Base-by-base conservation (phyloP, 2,797 vertebrate species). In the Scolopax bukidnonensis region DNA sequence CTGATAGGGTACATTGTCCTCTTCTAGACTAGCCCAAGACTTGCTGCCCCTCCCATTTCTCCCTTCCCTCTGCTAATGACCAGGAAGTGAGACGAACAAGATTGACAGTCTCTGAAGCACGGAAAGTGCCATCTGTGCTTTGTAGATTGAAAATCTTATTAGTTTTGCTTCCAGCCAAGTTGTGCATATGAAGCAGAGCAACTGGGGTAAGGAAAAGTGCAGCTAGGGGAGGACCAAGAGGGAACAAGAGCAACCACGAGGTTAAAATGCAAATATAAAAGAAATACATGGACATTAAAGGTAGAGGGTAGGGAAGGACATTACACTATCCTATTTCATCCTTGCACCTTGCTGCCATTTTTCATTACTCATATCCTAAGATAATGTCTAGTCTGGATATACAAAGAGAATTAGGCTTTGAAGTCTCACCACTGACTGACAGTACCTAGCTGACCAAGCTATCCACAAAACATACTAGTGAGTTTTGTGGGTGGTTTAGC, bases 81-180 rank as follows among this genome's bases (percentile, higher is more conserved):
- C 94, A 94, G 89, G 70, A 95, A 95, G 91, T 95, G 95, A 96
- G 90, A 95, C 59, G 5, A 96, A 95, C 85, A 95, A 96, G 95
- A 95, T 43, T 95, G 94, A 94, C 93, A 81, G 85, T 83, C 94
- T 95, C 93, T 95, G 93, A 96, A 95, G 95, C 93, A 96, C 4
- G 0, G 74, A 93, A 86, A 84, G 59, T 77, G 51, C 83, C 91
- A 90, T 94, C 93, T 96, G 96, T 88, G 67, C 94, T 96, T 95
- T 97, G 74, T 88, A 96, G 94, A 94, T 88, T 95, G 96, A 96
- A 97, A 97, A 97, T 91, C 95, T 89, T 95, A 93, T 95, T 95
- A 94, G 93, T 84, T 84, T 94, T 95, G 67, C 93, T 91, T 88
- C 77, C 85, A 91, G 74, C 74, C 91, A 96, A 82, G 54, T 79